Conservation (phyloP, 2,888 invertebrate genomes). For the Noctua janthe region DNA sequence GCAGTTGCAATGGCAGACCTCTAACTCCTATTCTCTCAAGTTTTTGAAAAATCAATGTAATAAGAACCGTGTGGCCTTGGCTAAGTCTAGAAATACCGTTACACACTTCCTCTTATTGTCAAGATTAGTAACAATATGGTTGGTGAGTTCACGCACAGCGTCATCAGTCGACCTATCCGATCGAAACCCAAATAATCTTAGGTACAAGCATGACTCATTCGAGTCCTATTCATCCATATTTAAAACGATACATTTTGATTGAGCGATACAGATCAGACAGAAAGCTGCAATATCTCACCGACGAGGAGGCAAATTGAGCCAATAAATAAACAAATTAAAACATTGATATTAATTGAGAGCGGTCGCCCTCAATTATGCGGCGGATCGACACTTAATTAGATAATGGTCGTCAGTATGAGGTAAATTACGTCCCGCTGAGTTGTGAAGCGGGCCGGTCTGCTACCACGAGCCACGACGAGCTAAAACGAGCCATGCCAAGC, state of each 20-base stretch:
- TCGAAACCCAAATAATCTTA: background rate
- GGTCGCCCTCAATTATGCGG: conserved; percentile 58
- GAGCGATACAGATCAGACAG: conserved; percentile 45
- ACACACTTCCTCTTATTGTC: no score
- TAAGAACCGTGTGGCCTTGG: no score
- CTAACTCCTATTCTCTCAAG: no score
- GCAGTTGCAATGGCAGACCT: no score
- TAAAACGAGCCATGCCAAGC: background rate
- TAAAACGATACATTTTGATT: conserved; percentile 53
- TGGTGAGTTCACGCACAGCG: no score
- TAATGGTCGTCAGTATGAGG: conserved; percentile 68
- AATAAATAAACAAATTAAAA: conserved; percentile 70
- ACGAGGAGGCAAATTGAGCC: conserved; percentile 52
- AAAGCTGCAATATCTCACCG: conserved; percentile 41
- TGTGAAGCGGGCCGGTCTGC: background rate
- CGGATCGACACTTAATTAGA: conserved; percentile 69
- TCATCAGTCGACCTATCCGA: no score
- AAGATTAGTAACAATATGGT: no score
- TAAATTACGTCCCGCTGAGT: conserved; percentile 61
- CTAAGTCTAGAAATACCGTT: no score
- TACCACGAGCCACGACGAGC: background rate
- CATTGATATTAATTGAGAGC: conserved; percentile 67
- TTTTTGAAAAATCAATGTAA: no score
- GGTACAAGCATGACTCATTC: conserved; percentile 18
- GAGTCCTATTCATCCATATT: conserved; percentile 41